A percentile compares a stretch with the other conserved stretches of the same genome.
Conservation (phyloP, 2,888 invertebrate genomes). For the Teleiodes luculella region DNA sequence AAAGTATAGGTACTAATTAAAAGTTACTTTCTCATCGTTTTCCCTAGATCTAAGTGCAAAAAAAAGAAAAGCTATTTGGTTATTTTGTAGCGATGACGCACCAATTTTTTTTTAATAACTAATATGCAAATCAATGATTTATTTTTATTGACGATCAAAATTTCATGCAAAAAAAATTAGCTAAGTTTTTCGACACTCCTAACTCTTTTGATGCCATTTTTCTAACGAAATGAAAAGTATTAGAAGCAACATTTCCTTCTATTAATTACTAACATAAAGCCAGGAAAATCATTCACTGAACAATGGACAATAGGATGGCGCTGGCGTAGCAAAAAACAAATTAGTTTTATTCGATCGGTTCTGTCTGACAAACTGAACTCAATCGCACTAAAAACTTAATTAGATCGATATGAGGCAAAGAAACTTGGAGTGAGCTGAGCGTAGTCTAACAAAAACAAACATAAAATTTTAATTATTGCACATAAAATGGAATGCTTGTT, state of each 20-base stretch:
- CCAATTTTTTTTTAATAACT: too few relatives aligned
- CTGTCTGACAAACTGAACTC: slow-evolving; percentile 20
- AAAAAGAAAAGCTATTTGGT: too few relatives aligned
- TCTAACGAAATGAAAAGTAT: slow-evolving; percentile 23
- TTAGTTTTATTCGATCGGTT: slow-evolving; percentile 30
- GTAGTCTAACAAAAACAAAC: too few relatives aligned
- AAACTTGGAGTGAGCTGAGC: slow-evolving; percentile 3
- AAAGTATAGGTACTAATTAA: too few relatives aligned
- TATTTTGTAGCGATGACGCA: too few relatives aligned
- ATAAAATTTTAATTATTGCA: too few relatives aligned
- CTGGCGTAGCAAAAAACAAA: slow-evolving; percentile 30
- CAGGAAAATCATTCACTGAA: slow-evolving; percentile 24
- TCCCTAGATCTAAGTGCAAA: too few relatives aligned
- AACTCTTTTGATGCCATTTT: neutral
- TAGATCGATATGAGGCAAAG: slow-evolving; percentile 19
- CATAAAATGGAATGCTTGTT: too few relatives aligned
- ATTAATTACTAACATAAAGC: slow-evolving; percentile 18
- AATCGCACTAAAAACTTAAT: slow-evolving; percentile 23
- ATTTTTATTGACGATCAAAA: too few relatives aligned
- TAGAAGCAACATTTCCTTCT: slow-evolving; percentile 17
- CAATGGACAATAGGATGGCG: slow-evolving; percentile 40
- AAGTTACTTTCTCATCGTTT: too few relatives aligned
- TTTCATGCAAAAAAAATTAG: neutral
- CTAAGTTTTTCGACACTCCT: neutral
- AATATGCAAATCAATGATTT: too few relatives aligned